Base-by-base conservation (phyloP, 1,140 invertebrate species). In the Cyphomyrmex costatus region DNA sequence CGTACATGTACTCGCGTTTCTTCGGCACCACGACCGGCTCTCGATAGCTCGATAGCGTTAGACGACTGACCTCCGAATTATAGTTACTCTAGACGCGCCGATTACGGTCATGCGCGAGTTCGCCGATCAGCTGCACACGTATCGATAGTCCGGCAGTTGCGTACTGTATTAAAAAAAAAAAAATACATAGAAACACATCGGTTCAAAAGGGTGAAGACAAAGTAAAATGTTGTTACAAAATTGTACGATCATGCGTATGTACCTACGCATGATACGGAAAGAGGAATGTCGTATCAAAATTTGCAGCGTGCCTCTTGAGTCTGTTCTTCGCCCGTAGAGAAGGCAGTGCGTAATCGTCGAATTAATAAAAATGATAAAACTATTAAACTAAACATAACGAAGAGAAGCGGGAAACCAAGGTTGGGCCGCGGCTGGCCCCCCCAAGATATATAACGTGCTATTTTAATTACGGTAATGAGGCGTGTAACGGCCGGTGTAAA, bases 31-130 rank as follows among this genome's bases (percentile, higher is more conserved):
- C 89, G 89, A 92, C 90, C 91, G 91, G 86, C 90, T 93, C 89
- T 93, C 92, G 92, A 93, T 94, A 93, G 91, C 93, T 94, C 93
- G 93, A 94, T 94, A 94, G 93, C 92, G 91, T 94, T 94, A 94
- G 93, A 94, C 92, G 92, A 94, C 93, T 94, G 93, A 94, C 89
- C 91, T 93, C 93, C 93, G 93, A 94, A 94, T 94, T 94, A 94
- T 94, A 90, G 82, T 90, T 90, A 90, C 65, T 90, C 71, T 90
- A 90, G 88, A 77, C 68, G 56, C 51, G 24, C 61, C 66, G 84
- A 89, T 78, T 66, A 85, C 65, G 77, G 66, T 60, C 27, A 84
- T 36, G 86, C 89, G 88, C 91, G 89, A 61, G 79, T 90, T 90
- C 85, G 88, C 89, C 89, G 89, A 91, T 93, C 86, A 86, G 56